Base-by-base conservation (phyloP, 2,888 invertebrate genomes). In the Calephelis perditalis region DNA sequence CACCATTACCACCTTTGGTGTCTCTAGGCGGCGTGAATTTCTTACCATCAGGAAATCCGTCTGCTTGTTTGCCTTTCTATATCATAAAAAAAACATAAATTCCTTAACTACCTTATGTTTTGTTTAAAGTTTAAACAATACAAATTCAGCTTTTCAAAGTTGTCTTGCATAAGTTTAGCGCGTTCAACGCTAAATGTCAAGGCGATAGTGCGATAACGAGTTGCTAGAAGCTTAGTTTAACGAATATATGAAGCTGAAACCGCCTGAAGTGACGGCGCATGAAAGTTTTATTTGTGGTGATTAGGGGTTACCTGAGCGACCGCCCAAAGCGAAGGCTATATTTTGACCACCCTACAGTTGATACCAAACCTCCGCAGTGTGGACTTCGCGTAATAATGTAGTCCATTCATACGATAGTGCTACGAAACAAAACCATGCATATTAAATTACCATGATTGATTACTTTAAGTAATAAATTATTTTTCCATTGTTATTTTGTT, bases 201-300 rank as follows among this genome's bases (percentile, higher is more conserved):
- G 56, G 56, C 44, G 59, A 55, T 56, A 35, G 15, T 26, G 52
- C 59, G 55, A 15, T 55, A 45, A 59, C 55, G 59, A 45, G 55
- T 55, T 15, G 45, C 15, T 54, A 44, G 37, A 56, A 46, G 56
- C 46, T 60, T 56, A 49, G 52, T 52, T 36, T 37, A 56, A 60
- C 45, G 59, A 45, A 59, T 60, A 46, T 35, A 60, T 56, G 59
- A 60, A 46, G 45, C 59, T 46, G 49, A 37, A 26, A 40, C 58
- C 12, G 58, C 47, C 37, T 40, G 46, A 56, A 62, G 71, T 73
- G 73, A 76, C 70, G 71, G 71, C 76, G 75, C 76, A 80, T 86
- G 77, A 79, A 84, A 79, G 59, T 81, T 85, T 84, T 73, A 82
- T 88, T 88, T 89, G 89, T 90, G 82, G 76, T 87, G 81, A 83